phyloP scores from a whole-genome alignment of 1,140 invertebrate genomes.

The Telenomus remus region DNA sequence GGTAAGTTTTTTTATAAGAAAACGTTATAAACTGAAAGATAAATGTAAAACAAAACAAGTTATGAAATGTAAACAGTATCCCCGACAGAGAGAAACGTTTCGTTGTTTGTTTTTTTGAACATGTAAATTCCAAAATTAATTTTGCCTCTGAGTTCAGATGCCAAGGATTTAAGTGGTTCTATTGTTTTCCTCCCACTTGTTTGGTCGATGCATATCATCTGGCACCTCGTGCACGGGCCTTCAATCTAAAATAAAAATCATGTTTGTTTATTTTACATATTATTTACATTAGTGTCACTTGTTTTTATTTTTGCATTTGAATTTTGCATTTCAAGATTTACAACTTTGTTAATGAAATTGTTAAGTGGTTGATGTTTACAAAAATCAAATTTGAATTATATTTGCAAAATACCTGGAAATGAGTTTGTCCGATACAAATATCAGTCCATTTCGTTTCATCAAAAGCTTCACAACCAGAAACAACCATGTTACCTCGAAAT shows the following conservation, averaged over 20 bases:
- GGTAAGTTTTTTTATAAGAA: too few relatives aligned
- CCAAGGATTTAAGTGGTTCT: conserved; percentile 89
- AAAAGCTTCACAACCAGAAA: conserved; percentile 80
- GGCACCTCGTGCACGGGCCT: conserved; percentile 89
- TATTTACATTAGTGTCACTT: neutral
- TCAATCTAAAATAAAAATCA: conserved; percentile 76
- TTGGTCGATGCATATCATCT: conserved; percentile 96
- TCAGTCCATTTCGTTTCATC: conserved; percentile 85
- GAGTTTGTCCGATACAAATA: conserved; percentile 81
- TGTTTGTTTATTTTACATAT: conserved; percentile 2
- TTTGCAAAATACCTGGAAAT: conserved; percentile 84
- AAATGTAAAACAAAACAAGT: neutral
- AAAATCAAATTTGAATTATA: too few relatives aligned
- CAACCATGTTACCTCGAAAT: conserved; percentile 83
- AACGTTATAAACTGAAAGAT: too few relatives aligned
- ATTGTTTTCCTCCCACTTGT: conserved; percentile 85
- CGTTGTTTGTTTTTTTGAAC: conserved; percentile 41
- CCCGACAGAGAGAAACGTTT: conserved; percentile 62
- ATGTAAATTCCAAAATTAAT: conserved; percentile 87
- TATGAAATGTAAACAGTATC: conserved; percentile 39
- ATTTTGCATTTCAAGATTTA: too few relatives aligned
- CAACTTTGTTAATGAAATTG: too few relatives aligned
- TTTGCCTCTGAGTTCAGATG: conserved; percentile 83
- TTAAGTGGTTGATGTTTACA: too few relatives aligned
- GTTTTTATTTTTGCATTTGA: too few relatives aligned